phyloP scores from a whole-genome alignment of 2,888 invertebrate species.

The Torymus texanus region DNA sequence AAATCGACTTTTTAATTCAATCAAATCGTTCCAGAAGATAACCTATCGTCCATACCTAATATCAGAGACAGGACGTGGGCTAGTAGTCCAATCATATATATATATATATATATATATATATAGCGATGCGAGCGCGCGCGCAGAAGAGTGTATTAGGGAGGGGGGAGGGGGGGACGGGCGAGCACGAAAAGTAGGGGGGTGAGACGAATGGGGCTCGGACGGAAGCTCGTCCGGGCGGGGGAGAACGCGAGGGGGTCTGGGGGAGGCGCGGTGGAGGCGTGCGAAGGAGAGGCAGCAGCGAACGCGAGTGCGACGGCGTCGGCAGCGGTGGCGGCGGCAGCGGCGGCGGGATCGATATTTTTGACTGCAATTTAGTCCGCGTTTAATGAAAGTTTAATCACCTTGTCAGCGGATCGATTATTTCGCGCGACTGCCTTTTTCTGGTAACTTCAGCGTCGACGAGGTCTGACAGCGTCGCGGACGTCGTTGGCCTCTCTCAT shows the following conservation, averaged over 20 bases:
- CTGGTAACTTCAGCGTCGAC: slow-evolving; percentile 27
- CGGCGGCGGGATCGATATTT: slow-evolving; percentile 66
- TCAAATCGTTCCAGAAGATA: slow-evolving; percentile 63
- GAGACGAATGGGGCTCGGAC: slow-evolving; percentile 30
- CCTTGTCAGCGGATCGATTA: slow-evolving; percentile 69
- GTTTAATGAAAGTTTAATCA: slow-evolving; percentile 73
- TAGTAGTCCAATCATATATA: too few species aligned
- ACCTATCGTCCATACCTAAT: slow-evolving; percentile 59
- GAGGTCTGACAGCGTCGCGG: slow-evolving; percentile 30
- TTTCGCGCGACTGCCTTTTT: slow-evolving; percentile 61
- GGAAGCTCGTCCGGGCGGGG: neutral
- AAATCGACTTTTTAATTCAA: slow-evolving; percentile 64
- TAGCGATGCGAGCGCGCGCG: neutral
- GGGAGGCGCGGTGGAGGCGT: too few species aligned
- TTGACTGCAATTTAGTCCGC: slow-evolving; percentile 70
- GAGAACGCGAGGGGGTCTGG: slow-evolving; percentile 6
- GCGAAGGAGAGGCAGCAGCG: neutral
- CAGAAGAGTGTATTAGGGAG: slow-evolving; percentile 2
- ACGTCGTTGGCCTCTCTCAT: too few species aligned
- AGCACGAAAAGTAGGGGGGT: slow-evolving; percentile 33
- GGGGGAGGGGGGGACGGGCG: slow-evolving; percentile 36
- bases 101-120: too few species aligned
- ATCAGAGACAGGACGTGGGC: slow-evolving; percentile 1
- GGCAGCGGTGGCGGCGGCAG: neutral
- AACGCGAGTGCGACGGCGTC: slow-evolving; percentile 6